Evolutionary conservation across 1,140 invertebrate genomes (phyloP).

Genomic region (Cydia pomonella): DNA sequence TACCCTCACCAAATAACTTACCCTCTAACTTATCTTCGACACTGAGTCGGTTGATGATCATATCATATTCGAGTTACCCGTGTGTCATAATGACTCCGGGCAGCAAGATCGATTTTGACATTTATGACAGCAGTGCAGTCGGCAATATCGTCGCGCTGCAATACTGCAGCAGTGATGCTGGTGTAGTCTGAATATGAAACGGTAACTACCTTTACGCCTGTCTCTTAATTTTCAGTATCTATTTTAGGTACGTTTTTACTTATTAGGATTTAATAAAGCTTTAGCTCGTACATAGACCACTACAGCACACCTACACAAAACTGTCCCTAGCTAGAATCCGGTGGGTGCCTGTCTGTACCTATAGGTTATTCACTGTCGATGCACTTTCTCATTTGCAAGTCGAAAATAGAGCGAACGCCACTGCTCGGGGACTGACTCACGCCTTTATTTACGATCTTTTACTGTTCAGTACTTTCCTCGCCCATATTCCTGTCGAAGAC

Average conservation of each 20-base stretch:
- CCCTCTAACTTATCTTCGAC: background rate
- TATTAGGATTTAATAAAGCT: background rate
- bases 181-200: too few relatives aligned
- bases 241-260: background rate
- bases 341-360: background rate
- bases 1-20: background rate
- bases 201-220: too few relatives aligned
- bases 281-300: too few relatives aligned
- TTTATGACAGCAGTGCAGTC: too few relatives aligned
- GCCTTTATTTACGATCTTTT: constrained; percentile 63
- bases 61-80: too few relatives aligned
- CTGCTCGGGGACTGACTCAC: constrained; percentile 58
- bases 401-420: constrained; percentile 68
- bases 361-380: constrained; percentile 40
- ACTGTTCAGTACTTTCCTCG: constrained; percentile 40
- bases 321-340: background rate
- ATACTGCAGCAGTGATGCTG: too few relatives aligned
- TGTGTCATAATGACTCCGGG: too few relatives aligned
- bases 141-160: too few relatives aligned
- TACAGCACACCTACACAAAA: background rate
- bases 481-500: constrained; percentile 47
- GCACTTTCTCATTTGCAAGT: constrained; percentile 75
- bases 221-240: too few relatives aligned
- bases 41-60: too few relatives aligned
- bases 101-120: too few relatives aligned